Percentiles rank a stretch among this genome's conserved stretches.
Conservation (phyloP, 2,797 vertebrate genomes). For the Notolepis coatsorum region DNA sequence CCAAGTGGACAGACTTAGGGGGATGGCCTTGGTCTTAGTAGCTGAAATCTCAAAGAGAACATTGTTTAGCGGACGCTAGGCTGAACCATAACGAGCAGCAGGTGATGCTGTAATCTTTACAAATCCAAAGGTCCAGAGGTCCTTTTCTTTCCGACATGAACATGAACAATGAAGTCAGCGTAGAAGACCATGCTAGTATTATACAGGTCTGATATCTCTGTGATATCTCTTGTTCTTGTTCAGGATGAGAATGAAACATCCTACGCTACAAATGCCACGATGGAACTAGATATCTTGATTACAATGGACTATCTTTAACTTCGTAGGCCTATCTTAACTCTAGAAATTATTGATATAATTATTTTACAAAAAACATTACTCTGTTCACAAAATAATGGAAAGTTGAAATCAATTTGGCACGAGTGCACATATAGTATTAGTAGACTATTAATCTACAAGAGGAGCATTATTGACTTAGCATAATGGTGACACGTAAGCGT, state of each 20-base stretch:
- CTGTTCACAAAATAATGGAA: constrained; percentile 54
- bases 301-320: constrained; percentile 41
- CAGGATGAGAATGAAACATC: background rate
- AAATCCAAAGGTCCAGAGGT: constrained; percentile 11
- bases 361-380: constrained; percentile 54
- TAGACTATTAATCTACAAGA: constrained; percentile 29
- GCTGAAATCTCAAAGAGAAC: background rate
- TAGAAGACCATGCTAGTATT: constrained; percentile 7
- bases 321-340: constrained; percentile 48
- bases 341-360: constrained; percentile 41
- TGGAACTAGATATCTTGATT: constrained; percentile 36
- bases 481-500: constrained; percentile 38
- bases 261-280: constrained; percentile 47
- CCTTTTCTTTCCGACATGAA: constrained; percentile 5
- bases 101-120: background rate
- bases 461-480: constrained; percentile 50
- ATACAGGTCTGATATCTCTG: background rate
- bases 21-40: constrained; percentile 10
- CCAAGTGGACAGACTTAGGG: background rate
- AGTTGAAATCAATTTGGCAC: constrained; percentile 56
- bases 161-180: background rate
- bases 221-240: constrained; percentile 21
- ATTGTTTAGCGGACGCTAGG: too few relatives aligned
- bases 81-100: constrained; percentile 5
- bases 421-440: constrained; percentile 62